Conservation (phyloP, 1,140 invertebrate genomes). For the Heliconius himera region DNA sequence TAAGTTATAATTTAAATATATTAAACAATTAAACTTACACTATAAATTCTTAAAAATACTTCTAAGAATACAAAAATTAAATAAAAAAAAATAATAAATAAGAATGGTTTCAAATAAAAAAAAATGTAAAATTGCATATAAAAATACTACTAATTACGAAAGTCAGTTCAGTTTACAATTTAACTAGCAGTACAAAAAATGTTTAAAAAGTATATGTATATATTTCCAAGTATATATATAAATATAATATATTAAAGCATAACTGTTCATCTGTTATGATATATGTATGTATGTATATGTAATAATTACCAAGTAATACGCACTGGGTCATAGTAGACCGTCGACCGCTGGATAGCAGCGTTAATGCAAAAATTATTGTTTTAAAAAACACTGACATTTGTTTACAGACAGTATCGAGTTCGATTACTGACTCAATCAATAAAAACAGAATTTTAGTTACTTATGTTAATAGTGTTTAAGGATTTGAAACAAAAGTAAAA, state of each 20-base stretch:
- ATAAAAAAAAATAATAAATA: not conserved
- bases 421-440: not conserved
- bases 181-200: not conserved
- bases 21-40: no score
- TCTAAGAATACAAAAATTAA: not conserved
- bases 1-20: not conserved
- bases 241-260: conserved; percentile 9
- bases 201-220: no score
- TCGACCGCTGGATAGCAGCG: conserved; percentile 30
- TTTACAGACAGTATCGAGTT: not conserved
- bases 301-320: conserved; percentile 36
- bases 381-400: conserved; percentile 1
- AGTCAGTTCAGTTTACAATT: not conserved
- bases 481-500: conserved; percentile 9
- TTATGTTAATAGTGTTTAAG: conserved; percentile 1
- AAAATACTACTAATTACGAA: not conserved
- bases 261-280: conserved; percentile 13
- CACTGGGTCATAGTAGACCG: conserved; percentile 33
- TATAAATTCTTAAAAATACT: no score
- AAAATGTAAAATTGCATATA: not conserved
- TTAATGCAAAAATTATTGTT: conserved; percentile 23
- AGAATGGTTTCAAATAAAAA: not conserved
- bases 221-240: not conserved
- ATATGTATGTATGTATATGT: conserved; percentile 20
- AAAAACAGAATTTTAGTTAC: not conserved